Conservation (phyloP, 1,140 invertebrate species). For the Neodiprion fabricii region DNA sequence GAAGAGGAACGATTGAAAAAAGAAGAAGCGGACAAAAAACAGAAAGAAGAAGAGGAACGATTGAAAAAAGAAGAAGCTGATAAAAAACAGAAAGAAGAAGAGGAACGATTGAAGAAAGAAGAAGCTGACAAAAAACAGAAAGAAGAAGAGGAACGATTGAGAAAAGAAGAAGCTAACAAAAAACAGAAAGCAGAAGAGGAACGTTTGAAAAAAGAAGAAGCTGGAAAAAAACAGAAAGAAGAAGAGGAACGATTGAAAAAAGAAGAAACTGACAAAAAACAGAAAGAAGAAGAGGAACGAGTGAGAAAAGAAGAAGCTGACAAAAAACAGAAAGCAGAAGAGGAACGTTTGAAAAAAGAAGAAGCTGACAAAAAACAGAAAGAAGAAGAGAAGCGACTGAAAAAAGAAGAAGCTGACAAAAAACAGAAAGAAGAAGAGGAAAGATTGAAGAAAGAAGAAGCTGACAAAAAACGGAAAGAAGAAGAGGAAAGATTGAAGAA, state of each 20-base stretch:
- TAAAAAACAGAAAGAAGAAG: conserved; percentile 9
- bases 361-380: conserved; percentile 27
- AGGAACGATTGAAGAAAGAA: conserved; percentile 14
- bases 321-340: not conserved
- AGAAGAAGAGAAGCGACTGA: conserved; percentile 24
- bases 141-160: conserved; percentile 19
- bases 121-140: conserved; percentile 10
- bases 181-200: conserved; percentile 22
- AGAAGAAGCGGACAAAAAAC: conserved; percentile 14
- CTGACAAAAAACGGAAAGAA: too few relatives aligned
- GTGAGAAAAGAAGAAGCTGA: not conserved
- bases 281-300: conserved; percentile 25
- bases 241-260: conserved; percentile 25
- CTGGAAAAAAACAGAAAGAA: conserved; percentile 15
- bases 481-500: conserved; percentile 23
- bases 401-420: conserved; percentile 25
- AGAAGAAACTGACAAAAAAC: conserved; percentile 10
- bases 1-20: conserved; percentile 1
- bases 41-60: conserved; percentile 13
- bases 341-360: conserved; percentile 23
- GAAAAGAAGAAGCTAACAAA: conserved; percentile 13
- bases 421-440: not conserved
- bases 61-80: not conserved
- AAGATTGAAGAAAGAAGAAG: conserved; percentile 8
- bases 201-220: conserved; percentile 8